Evolutionary conservation across 2,888 invertebrate genomes (phyloP), one percentile per base, ranked within the genome.

Genomic region (Dexiosoma caninum): DNA sequence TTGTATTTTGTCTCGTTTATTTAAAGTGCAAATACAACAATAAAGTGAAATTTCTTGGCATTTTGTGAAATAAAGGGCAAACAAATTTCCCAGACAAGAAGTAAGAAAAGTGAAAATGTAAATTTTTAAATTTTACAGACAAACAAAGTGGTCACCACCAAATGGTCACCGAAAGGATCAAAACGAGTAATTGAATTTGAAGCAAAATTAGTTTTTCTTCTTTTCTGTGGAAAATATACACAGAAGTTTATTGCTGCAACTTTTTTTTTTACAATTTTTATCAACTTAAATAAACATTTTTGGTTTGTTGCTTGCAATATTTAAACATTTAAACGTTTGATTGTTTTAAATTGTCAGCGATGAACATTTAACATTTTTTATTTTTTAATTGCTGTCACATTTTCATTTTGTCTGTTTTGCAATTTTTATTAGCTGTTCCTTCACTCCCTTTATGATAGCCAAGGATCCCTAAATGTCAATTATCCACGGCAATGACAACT

Each of bases 381-480:
- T 10, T 8, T 55, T 77, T 71, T 78, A 78, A 71, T 57, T 75
- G 59, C 5, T 42, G 14, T 27, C 21, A n/a, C 40, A 10, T 40
- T 66, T 32, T 21, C 35, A 12, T 60, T 42, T 42, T 19, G 9
- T 35, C 14, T 37, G 14, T 57, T 9, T 44, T 62, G 7, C 16
- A 30, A 23, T 64, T 70, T 64, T 78, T 71, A 71, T 78, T 71
- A 78, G 71, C 70, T 57, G 40, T 23, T 8, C 64, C 23, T 51
- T 27, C n/a, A 21, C 59, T 59, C 32, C 70, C 57, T 49, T 77
- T 59, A 23, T 51, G 67, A 59, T 62, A 49, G 40, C 64, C 16
- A 46, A 49, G 23, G 77, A 69, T 81, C 81, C 77, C 81, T 77
- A 77, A 81, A 77, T 77, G 81, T 77, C 81, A 81, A 81, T 81